These are phyloP conservation scores for Sander lucioperca DNA, from an alignment of 2,113 vertebrate species.

Conservation along the genomic window DNA sequence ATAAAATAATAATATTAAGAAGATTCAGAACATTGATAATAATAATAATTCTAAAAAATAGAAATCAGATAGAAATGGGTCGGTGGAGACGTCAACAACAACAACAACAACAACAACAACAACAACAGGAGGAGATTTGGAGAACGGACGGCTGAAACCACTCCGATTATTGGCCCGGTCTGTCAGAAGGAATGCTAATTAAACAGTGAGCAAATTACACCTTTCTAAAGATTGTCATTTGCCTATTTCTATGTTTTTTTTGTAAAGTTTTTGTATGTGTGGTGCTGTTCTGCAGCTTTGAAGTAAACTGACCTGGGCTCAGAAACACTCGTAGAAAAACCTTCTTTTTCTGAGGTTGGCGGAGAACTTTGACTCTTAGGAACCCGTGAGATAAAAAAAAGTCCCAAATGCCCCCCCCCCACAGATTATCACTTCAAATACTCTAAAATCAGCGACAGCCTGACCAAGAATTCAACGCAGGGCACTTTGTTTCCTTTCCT, in stretches of 20 bases:
- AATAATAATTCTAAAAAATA: constrained; percentile 64
- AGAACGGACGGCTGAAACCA: constrained; percentile 70
- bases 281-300: constrained; percentile 40
- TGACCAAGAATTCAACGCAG: neutral
- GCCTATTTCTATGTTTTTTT: constrained; percentile 69
- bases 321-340: constrained; percentile 26
- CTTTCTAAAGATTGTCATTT: constrained; percentile 86
- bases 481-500: constrained; percentile 1
- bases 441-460: neutral
- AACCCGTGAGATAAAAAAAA: constrained; percentile 3
- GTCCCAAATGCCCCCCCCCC: neutral
- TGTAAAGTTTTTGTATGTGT: constrained; percentile 49
- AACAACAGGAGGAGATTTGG: constrained; percentile 27
- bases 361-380: neutral
- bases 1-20: constrained; percentile 72
- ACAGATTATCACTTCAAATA: constrained; percentile 11
- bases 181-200: constrained; percentile 53
- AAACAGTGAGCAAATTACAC: constrained; percentile 79
- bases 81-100: constrained; percentile 34
- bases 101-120: constrained; percentile 4
- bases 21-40: constrained; percentile 28
- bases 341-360: neutral
- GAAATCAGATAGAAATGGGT: constrained; percentile 75
- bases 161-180: constrained; percentile 58
- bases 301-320: constrained; percentile 9